Evolutionary conservation across 2,113 vertebrate genomes (phyloP), one percentile per base, ranked within the genome.

Genomic region (Rhea pennata): DNA sequence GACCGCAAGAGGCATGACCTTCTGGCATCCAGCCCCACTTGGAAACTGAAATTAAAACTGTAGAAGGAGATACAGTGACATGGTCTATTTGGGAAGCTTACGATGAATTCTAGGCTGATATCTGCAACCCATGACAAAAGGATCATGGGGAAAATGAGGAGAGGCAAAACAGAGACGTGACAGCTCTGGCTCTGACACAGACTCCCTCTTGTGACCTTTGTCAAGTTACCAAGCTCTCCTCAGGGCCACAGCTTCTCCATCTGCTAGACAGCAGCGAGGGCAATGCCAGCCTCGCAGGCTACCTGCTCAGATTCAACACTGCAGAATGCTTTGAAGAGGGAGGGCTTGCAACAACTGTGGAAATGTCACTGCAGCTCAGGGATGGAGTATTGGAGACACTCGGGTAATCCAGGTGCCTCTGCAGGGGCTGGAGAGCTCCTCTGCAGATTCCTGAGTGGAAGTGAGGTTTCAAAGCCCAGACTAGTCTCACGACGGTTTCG

Each of bases 351-450:
- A 15, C n/a, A 19, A 36, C 21, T 9, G 15, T 6, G 16, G 56
- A 59, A 33, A 59, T 31, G 31, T 31, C 56, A 33, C 29, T 31
- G 56, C 56, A 59, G 31, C 56, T 59, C 29, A 6, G 56, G 86
- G 67, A 40, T 0, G 19, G 75, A 62, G 17, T 56, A 56, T 0
- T 2, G 48, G 59, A 29, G 36, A 53, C 54, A 83, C 40, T 76
- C 1, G 4, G 54, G 27, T 17, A 12, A 51, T 9, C 22, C 64
- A 31, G 42, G 15, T 48, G 29, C 51, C 71, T 39, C 53, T n/a
- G 26, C 13, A 29, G 61, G 44, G 76, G 40, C 42, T 88, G 88
- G 40, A 24, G 72, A 70, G 27, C 5, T 39, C 9, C 27, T 11
- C 3, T 6, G 66, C 23, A 5, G 3, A 59, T 74, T 24, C 27